Conservation (phyloP, 2,113 vertebrate genomes). For the Carollia perspicillata region DNA sequence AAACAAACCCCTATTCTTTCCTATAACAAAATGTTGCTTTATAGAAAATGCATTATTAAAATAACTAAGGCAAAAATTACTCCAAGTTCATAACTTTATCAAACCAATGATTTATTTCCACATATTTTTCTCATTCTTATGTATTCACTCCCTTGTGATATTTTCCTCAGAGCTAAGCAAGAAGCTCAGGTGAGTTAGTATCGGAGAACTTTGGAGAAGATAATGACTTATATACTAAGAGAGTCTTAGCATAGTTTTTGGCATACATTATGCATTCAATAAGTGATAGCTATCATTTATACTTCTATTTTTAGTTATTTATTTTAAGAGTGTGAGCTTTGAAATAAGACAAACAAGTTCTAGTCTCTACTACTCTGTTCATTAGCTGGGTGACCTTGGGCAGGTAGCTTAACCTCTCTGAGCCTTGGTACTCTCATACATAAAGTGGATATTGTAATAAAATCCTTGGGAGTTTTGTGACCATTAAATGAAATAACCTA, state of each 20-base stretch:
- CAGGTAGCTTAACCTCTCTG: background rate
- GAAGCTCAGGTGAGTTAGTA: background rate
- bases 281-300: background rate
- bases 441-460: background rate
- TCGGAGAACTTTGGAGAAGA: background rate
- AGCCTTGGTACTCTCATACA: background rate
- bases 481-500: background rate
- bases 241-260: background rate
- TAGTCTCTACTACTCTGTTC: background rate
- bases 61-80: background rate
- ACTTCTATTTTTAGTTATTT: background rate
- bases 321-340: background rate
- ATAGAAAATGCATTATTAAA: background rate
- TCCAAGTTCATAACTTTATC: background rate
- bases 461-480: background rate
- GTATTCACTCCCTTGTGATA: background rate
- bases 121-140: background rate
- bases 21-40: background rate
- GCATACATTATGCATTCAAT: background rate
- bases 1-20: background rate
- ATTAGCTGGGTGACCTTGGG: background rate
- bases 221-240: background rate
- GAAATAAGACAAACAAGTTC: background rate
- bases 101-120: background rate
- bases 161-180: background rate